A percentile compares a stretch with the other conserved stretches of the same genome.
Evolutionary conservation across 2,888 invertebrate species (phyloP).

Genomic region (Scaptomyza flava): DNA sequence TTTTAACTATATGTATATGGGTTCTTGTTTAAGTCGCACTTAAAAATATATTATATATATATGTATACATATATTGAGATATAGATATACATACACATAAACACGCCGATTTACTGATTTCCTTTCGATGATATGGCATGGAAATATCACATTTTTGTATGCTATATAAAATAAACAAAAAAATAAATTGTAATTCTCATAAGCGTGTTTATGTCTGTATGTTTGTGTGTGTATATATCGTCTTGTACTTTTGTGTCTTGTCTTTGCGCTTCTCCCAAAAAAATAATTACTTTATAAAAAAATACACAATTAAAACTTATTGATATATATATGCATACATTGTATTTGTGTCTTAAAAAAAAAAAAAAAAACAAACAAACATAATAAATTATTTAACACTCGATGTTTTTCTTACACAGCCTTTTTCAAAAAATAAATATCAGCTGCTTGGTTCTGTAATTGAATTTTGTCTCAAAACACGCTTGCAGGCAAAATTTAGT

Average conservation of each 20-base stretch:
- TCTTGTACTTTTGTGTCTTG: slow-evolving; percentile 63
- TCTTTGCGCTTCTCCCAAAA: slow-evolving; percentile 59
- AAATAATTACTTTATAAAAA: slow-evolving; percentile 36
- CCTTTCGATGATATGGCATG: slow-evolving; percentile 13
- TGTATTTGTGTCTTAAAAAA: slow-evolving; percentile 64
- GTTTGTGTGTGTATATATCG: slow-evolving; percentile 25
- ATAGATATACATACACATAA: background rate
- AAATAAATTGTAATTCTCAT: slow-evolving; percentile 28
- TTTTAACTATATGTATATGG: slow-evolving; percentile 31
- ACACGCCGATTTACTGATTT: background rate
- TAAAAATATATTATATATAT: background rate
- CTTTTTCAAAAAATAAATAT: slow-evolving; percentile 14
- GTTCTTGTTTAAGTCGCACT: slow-evolving; percentile 45
- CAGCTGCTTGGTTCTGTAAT: slow-evolving; percentile 7
- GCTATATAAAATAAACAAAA: slow-evolving; percentile 17
- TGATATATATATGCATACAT: slow-evolving; percentile 50
- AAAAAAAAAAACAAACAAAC: slow-evolving; percentile 54
- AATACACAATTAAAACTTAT: slow-evolving; percentile 30
- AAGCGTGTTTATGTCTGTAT: slow-evolving; percentile 34
- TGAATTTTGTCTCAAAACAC: slow-evolving; percentile 15
- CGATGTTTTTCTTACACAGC: slow-evolving; percentile 72
- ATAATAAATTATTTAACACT: slow-evolving; percentile 74
- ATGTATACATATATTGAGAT: background rate
- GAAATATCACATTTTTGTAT: slow-evolving; percentile 37
- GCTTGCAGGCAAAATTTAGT: background rate